A percentile compares a stretch with the other conserved stretches of the same genome.
These are phyloP conservation scores for Dendrophyllia cribrosa DNA, from an alignment of 64 coral and sea anemone genomes.

Conservation along the genomic window DNA sequence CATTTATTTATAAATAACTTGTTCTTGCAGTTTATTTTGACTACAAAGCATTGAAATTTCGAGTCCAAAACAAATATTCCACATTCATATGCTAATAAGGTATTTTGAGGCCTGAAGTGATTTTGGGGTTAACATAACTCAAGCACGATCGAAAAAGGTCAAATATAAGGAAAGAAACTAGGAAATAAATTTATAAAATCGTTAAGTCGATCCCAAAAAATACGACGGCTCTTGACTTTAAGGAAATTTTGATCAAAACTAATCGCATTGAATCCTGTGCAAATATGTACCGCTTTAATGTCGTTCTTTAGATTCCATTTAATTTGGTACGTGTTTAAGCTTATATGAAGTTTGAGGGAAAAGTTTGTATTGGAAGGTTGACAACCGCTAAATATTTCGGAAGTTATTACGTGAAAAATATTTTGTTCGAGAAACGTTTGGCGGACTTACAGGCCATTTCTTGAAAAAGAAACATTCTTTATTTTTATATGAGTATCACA, in stretches of 20 bases:
- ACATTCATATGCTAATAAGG: constrained; percentile 45
- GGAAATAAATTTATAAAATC: not conserved
- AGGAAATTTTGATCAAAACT: not conserved
- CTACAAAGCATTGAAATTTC: not conserved
- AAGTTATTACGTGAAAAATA: constrained; percentile 16
- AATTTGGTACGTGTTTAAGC: no score
- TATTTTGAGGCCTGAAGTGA: not conserved
- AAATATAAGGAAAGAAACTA: not conserved
- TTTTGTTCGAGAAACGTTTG: not conserved
- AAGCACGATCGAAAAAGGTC: not conserved
- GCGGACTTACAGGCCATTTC: not conserved
- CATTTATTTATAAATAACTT: constrained; percentile 1
- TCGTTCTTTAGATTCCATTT: not conserved
- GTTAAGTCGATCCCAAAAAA: not conserved
- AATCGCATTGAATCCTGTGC: not conserved
- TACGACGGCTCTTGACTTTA: not conserved
- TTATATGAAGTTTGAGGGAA: not conserved
- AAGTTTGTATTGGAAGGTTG: not conserved
- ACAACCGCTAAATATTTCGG: not conserved
- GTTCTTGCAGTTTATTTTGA: constrained; percentile 5
- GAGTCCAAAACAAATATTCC: not conserved
- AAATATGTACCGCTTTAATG: not conserved
- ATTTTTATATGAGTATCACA: no score
- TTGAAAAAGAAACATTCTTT: not conserved
- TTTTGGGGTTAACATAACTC: constrained; percentile 27